Evolutionary conservation across 1,140 invertebrate species (phyloP), one percentile per base, ranked within the genome.

Genomic region (Vanessa atalanta): DNA sequence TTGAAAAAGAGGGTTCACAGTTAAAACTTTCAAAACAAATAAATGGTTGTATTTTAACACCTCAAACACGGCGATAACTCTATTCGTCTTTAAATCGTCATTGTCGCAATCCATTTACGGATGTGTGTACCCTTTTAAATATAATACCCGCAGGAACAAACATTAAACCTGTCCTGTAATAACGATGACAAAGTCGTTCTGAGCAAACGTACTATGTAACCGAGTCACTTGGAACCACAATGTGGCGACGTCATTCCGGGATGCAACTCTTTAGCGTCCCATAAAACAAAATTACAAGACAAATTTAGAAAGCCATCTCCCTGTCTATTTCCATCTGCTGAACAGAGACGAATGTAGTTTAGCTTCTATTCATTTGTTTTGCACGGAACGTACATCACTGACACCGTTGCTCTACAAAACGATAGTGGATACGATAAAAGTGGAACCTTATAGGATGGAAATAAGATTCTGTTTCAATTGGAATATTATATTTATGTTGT

Each of bases 271-370:
- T 72, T 72, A 72, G 64, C 65, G 51, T 55, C 55, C 71, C 55
- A 72, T 72, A 60, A 72, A 72, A 72, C 71, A 60, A 57, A 72
- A 72, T 72, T 65, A 72, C 51, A 37, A 72, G 64, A 72, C 65
- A 66, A 66, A 72, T 66, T 72, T 72, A 72, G 71, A 72, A 67
- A 61, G 65, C 31, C 53, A 43, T 26, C 64, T 72, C 71, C 55
- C 47, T 50, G 43, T 72, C 53, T 67, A 13, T 65, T 43, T 26
- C 16, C 64, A 61, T 61, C 43, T 48, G 53, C 14, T 26, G 15
- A 51, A 72, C 37, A 67, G 47, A 53, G 65, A 68, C 20, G 65
- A 53, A 63, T 61, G 47, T 70, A 50, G 68, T 64, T 47, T 50
- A 73, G 60, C 57, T 64, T 64, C 65, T 63, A 47, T 64, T 68